Evolutionary conservation across 1,140 invertebrate genomes (phyloP).

Genomic region (Ceratina australensis): DNA sequence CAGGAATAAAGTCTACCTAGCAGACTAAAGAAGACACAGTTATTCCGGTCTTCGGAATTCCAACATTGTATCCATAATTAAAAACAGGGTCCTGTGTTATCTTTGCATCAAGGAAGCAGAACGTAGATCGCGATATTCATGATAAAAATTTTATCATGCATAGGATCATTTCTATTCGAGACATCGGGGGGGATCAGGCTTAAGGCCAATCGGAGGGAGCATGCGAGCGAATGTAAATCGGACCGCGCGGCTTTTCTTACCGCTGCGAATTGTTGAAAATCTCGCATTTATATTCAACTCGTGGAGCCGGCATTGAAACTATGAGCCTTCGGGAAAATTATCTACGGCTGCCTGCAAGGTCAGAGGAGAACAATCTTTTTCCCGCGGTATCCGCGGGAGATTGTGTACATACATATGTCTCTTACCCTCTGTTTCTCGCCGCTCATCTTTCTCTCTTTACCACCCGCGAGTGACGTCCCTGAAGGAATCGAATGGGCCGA

Average conservation of each 20-base stretch:
- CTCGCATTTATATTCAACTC: slow-evolving; percentile 60
- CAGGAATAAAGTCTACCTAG: no score
- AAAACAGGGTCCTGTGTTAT: no score
- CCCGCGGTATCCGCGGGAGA: no score
- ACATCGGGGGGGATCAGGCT: neutral
- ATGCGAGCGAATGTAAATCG: slow-evolving; percentile 59
- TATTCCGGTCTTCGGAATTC: no score
- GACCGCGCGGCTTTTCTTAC: neutral
- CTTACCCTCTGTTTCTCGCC: no score
- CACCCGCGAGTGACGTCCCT: neutral
- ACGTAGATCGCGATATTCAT: slow-evolving; percentile 16
- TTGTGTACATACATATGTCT: no score
- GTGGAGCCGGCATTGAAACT: slow-evolving; percentile 30
- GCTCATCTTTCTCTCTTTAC: neutral
- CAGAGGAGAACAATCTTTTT: slow-evolving; percentile 27
- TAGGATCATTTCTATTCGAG: slow-evolving; percentile 22
- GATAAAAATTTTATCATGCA: neutral
- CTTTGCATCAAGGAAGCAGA: no score
- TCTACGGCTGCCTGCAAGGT: slow-evolving; percentile 42
- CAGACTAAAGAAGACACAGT: no score
- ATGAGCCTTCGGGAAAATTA: slow-evolving; percentile 29
- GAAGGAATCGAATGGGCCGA: neutral
- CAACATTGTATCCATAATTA: no score
- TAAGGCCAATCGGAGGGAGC: neutral
- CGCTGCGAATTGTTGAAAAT: slow-evolving; percentile 43